A percentile compares a stretch with the other conserved stretches of the same genome.
Conservation (phyloP, 2,797 vertebrate genomes). For the Psittacula echo region DNA sequence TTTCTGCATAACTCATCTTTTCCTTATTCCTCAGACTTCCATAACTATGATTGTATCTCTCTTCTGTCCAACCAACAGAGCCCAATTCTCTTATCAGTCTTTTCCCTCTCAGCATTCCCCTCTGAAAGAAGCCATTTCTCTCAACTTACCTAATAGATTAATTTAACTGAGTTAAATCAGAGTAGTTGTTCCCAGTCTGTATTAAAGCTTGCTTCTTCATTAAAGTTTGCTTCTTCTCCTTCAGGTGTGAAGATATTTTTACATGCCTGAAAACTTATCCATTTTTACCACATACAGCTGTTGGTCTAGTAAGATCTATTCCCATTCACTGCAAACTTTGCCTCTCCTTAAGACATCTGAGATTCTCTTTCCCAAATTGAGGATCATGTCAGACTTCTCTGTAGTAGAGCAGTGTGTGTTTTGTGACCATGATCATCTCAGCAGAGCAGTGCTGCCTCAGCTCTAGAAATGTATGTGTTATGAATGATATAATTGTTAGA, state of each 20-base stretch:
- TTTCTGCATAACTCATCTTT: background rate
- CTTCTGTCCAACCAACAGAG: background rate
- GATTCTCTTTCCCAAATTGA: background rate
- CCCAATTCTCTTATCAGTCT: background rate
- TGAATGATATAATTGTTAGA: slow-evolving; percentile 38
- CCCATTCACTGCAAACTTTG: background rate
- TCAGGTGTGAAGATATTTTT: background rate
- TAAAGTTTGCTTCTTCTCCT: background rate
- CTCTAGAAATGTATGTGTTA: background rate
- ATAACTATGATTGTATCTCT: background rate
- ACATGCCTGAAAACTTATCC: background rate
- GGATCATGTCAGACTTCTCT: background rate
- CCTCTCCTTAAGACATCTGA: background rate
- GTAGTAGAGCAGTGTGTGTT: background rate
- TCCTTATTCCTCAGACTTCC: background rate
- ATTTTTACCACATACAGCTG: background rate
- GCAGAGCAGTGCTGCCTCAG: background rate
- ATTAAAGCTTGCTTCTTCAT: background rate
- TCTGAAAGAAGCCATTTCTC: background rate
- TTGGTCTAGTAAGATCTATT: background rate
- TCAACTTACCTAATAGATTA: background rate
- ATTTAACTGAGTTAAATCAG: background rate
- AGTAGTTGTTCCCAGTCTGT: background rate
- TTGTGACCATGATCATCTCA: background rate
- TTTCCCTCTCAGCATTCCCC: background rate